Percentiles rank a stretch among this genome's conserved stretches.
These are phyloP conservation scores for Pristis pectinata DNA, from an alignment of 2,797 vertebrate species.

Conservation along the genomic window DNA sequence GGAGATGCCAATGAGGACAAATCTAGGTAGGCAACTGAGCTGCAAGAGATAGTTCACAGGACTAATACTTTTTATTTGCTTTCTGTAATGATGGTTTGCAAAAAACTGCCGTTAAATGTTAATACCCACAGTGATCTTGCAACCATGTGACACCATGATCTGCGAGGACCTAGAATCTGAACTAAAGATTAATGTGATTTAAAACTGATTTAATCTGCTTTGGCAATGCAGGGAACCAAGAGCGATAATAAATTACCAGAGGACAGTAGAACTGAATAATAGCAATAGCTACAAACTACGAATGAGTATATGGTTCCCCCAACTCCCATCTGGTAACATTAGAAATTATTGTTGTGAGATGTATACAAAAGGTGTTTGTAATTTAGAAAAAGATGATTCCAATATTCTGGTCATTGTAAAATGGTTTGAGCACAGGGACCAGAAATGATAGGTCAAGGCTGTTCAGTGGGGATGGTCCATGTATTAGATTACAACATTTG, in stretches of 20 bases:
- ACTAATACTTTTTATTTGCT: background rate
- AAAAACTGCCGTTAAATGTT: background rate
- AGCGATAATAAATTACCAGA: no score
- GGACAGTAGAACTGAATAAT: background rate
- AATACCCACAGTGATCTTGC: background rate
- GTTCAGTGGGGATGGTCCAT: background rate
- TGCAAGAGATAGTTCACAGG: background rate
- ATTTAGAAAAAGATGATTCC: background rate
- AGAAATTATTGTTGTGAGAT: no score
- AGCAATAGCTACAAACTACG: background rate
- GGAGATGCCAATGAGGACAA: conserved; percentile 61
- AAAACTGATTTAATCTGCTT: background rate
- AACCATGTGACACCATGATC: background rate
- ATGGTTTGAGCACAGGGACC: no score
- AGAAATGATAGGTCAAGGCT: background rate
- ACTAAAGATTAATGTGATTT: background rate
- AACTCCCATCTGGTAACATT: background rate
- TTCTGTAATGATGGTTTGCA: background rate
- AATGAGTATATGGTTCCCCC: background rate
- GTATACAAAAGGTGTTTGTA: background rate
- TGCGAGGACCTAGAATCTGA: background rate
- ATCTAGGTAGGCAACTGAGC: background rate
- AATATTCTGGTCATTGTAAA: background rate
- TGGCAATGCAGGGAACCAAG: background rate
- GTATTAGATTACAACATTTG: background rate